Evolutionary conservation across 2,888 invertebrate genomes (phyloP).

Genomic region (Drosophila meridiana): DNA sequence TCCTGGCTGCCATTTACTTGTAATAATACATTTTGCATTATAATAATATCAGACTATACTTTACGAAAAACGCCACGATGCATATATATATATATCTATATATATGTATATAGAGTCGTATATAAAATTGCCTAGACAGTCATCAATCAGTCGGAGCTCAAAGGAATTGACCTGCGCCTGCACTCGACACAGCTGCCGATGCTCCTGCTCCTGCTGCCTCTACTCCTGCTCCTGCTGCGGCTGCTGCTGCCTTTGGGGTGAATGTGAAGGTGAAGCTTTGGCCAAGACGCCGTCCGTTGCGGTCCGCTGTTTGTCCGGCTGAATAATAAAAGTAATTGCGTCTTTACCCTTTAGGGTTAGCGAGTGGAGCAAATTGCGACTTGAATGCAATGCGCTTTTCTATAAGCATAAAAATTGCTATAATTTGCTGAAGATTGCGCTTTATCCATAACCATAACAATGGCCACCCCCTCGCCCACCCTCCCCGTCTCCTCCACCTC

Average conservation of each 20-base stretch:
- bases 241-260: slow-evolving; percentile 51
- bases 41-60: slow-evolving; percentile 67
- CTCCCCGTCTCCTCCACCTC: background rate
- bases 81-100: slow-evolving; percentile 34
- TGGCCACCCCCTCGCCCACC: slow-evolving; percentile 21
- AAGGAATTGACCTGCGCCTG: slow-evolving; percentile 76
- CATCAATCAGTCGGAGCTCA: slow-evolving; percentile 80
- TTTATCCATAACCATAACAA: slow-evolving; percentile 77
- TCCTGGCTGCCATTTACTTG: slow-evolving; percentile 56
- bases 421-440: slow-evolving; percentile 81
- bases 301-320: slow-evolving; percentile 27
- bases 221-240: slow-evolving; percentile 11
- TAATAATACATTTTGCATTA: slow-evolving; percentile 77
- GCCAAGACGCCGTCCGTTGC: slow-evolving; percentile 17
- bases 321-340: slow-evolving; percentile 83
- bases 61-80: slow-evolving; percentile 29
- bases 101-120: slow-evolving; percentile 35
- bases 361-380: slow-evolving; percentile 75
- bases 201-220: slow-evolving; percentile 9
- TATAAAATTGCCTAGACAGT: slow-evolving; percentile 74
- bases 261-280: slow-evolving; percentile 49
- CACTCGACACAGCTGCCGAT: slow-evolving; percentile 25
- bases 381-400: slow-evolving; percentile 67
- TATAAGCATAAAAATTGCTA: slow-evolving; percentile 83
- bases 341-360: slow-evolving; percentile 83